These are phyloP conservation scores for Macrotrachela quadricornifera DNA, from an alignment of 1,140 invertebrate species.

Conservation along the genomic window DNA sequence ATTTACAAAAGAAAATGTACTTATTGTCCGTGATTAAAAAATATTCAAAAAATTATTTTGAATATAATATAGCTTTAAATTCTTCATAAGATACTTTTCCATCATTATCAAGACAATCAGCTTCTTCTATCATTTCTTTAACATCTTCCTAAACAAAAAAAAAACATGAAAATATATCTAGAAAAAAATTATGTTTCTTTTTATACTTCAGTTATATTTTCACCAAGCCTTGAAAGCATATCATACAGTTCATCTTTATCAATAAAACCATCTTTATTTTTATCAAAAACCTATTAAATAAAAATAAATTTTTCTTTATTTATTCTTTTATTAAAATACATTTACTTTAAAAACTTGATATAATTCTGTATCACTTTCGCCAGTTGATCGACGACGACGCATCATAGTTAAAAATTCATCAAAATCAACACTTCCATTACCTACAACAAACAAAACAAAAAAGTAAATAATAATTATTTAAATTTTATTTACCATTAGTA, in stretches of 20 bases:
- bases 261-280: conserved; percentile 8
- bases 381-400: not conserved
- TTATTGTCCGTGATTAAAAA: no score
- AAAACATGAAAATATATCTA: no score
- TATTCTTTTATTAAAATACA: not conserved
- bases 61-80: no score
- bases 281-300: not conserved
- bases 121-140: conserved; percentile 7
- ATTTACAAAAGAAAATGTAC: no score
- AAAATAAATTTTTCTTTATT: not conserved
- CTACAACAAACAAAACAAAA: not conserved
- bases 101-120: no score
- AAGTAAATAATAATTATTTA: not conserved
- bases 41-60: no score
- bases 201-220: conserved; percentile 4
- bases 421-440: conserved; percentile 7
- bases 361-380: conserved; percentile 3
- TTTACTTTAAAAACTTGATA: not conserved
- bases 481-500: conserved; percentile 1
- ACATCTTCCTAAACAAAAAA: not conserved
- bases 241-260: conserved; percentile 1
- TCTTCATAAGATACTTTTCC: no score
- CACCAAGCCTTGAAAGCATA: not conserved
- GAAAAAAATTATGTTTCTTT: not conserved
- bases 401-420: conserved; percentile 7